These are phyloP conservation scores for Andrena cerasifolii DNA, from an alignment of 1,140 invertebrate genomes.

Conservation along the genomic window DNA sequence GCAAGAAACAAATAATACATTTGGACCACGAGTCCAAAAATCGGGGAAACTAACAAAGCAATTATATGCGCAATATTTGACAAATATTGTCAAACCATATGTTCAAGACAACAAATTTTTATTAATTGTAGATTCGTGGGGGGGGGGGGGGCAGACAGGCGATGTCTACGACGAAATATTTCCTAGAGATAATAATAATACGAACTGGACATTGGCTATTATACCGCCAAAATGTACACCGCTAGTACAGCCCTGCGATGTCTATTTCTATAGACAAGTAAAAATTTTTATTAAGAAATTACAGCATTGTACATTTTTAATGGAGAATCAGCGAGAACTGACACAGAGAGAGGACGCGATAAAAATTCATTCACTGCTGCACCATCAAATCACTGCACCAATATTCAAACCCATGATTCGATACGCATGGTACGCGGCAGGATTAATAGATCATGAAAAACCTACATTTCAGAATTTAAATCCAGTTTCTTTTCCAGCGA, in stretches of 20 bases:
- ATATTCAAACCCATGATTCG: constrained; percentile 13
- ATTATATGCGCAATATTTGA: constrained; percentile 45
- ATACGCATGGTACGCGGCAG: constrained; percentile 6
- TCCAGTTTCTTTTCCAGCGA: neutral
- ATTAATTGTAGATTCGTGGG: constrained; percentile 54
- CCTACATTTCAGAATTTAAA: constrained; percentile 3
- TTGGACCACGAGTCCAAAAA: too few species aligned
- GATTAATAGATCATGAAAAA: neutral
- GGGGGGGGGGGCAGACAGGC: constrained; percentile 9
- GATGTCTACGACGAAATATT: constrained; percentile 45
- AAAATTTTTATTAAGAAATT: constrained; percentile 59
- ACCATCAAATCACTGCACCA: constrained; percentile 41
- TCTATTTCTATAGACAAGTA: constrained; percentile 64
- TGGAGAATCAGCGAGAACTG: too few species aligned
- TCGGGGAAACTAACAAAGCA: constrained; percentile 10
- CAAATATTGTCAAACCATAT: constrained; percentile 39
- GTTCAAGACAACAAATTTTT: constrained; percentile 52
- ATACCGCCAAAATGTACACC: constrained; percentile 60
- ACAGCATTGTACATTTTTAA: constrained; percentile 37
- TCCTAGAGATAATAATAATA: neutral
- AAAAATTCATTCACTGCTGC: constrained; percentile 52
- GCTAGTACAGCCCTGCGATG: too few species aligned
- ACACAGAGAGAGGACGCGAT: constrained; percentile 24
- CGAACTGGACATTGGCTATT: constrained; percentile 47
- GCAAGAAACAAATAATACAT: too few species aligned